Base-by-base conservation (phyloP, 2,888 invertebrate species). In the Drosophila gaucha region DNA sequence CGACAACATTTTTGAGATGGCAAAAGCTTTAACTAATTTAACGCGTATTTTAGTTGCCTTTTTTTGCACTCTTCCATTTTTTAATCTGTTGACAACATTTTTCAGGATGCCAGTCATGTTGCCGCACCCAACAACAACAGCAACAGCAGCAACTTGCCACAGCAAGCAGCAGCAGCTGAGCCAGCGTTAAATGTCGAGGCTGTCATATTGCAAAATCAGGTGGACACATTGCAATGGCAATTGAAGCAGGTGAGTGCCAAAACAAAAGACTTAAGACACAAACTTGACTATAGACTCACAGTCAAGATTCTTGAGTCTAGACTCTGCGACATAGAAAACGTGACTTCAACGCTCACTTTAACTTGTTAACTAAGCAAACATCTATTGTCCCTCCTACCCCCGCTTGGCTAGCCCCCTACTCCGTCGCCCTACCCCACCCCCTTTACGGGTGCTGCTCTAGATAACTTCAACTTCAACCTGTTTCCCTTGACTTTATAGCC, bases 171-270 rank as follows among this genome's bases (percentile, higher is more conserved):
- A 55, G 5, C 65, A 9, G 75, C 74, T 18, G 86, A 84, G 20
- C 85, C 71, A 30, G 74, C 74, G 41, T 67, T 90, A 67, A 90
- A 90, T 86, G 93, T 94, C 79, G 94, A 94, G 92, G 93, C 93
- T 84, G 93, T 94, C 75, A 92, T 93, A 78, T 92, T 94, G 70
- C 94, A 95, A 90, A 93, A 93, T 57, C 94, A 94, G 91, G 93
- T 95, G 78, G 94, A 94, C 88, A 94, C 94, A 59, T 91, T 95
- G 72, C 94, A 95, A 87, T 95, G 95, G 95, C 95, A 95, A 90
- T 91, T 95, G 67, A 94, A 94, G 92, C 94, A 95, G 93, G 95
- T 95, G 92, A 91, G 90, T 71, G 43, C 9, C 47, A 22, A 43
- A 52, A 54, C 66, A 52, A 66, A 75, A 62, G 71, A 74, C 67